A percentile compares a stretch with the other conserved stretches of the same genome.
These are phyloP conservation scores for Coendou prehensilis DNA, from an alignment of 2,797 vertebrate genomes.

Conservation along the genomic window DNA sequence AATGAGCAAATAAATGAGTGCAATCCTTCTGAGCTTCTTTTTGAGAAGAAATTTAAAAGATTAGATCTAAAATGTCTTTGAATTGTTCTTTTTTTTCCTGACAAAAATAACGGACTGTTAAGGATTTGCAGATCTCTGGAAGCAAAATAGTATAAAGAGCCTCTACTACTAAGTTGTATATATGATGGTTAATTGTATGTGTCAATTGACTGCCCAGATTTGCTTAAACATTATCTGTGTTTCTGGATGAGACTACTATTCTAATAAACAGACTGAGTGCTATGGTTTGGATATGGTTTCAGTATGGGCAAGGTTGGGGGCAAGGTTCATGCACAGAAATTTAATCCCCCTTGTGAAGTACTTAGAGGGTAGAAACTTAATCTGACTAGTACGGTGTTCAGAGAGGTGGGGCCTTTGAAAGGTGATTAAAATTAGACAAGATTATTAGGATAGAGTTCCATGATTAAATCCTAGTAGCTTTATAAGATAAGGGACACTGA, in stretches of 20 bases:
- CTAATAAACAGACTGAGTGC: slow-evolving; percentile 1
- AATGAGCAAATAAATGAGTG: slow-evolving; percentile 14
- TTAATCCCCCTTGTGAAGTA: background rate
- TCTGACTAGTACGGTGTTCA: background rate
- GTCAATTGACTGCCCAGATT: background rate
- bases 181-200: slow-evolving; percentile 15
- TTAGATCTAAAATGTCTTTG: slow-evolving; percentile 39
- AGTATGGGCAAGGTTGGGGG: background rate
- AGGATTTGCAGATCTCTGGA: background rate
- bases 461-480: background rate
- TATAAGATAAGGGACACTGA: background rate
- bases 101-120: slow-evolving; percentile 11
- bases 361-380: background rate
- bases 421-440: background rate
- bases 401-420: background rate
- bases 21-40: background rate
- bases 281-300: background rate
- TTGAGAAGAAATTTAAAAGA: slow-evolving; percentile 36
- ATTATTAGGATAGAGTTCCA: background rate
- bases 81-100: slow-evolving; percentile 1
- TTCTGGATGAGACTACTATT: background rate
- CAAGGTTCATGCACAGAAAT: background rate
- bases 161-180: background rate
- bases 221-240: background rate
- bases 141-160: background rate